Evolutionary conservation across 2,113 vertebrate genomes (phyloP), one percentile per base, ranked within the genome.

Genomic region (Hydrochoerus hydrochaeris): DNA sequence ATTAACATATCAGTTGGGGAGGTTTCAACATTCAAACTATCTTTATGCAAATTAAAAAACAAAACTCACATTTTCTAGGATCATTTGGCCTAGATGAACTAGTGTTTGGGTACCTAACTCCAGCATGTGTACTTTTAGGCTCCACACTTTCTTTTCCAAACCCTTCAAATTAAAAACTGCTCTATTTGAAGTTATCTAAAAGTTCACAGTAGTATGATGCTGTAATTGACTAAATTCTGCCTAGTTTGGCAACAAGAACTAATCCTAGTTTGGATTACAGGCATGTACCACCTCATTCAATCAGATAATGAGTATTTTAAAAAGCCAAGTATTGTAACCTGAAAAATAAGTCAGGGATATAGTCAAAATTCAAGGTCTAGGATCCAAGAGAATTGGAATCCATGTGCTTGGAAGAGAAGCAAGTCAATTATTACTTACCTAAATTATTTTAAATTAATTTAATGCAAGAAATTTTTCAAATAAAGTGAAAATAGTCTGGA

Each of bases 401-500:
- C 24, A 65, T 62, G 84, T 67, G n/a, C 41, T 35, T 30, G 94
- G 63, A 71, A 85, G 22, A 92, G 52, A 60, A 80, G 52, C 35
- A 80, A 85, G 58, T 71, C 35, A 91, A 49, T 24, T 10, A 71
- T 86, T 69, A 49, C 38, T 71, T 85, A 82, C 19, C 38, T 83
- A 90, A 82, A 67, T 86, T 92, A 69, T n/a, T 84, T 54, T 85
- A 91, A 92, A 69, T 85, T 88, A 46, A 86, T 41, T 77, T 91
- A 88, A 85, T 94, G 41, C 11, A 94, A 90, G 94, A 28, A 73
- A 73, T 89, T 94, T 96, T 58, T 97, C 73, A 84, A 81, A 69
- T 84, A 73, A 82, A 95, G 22, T 67, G 9, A 93, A 60, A 77
- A 88, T 26, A 83, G 30, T 88, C 62, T 88, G 49, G 44, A 92